These are phyloP conservation scores for Phalacrocorax aristotelis DNA, from an alignment of 2,113 vertebrate species.

Conservation along the genomic window DNA sequence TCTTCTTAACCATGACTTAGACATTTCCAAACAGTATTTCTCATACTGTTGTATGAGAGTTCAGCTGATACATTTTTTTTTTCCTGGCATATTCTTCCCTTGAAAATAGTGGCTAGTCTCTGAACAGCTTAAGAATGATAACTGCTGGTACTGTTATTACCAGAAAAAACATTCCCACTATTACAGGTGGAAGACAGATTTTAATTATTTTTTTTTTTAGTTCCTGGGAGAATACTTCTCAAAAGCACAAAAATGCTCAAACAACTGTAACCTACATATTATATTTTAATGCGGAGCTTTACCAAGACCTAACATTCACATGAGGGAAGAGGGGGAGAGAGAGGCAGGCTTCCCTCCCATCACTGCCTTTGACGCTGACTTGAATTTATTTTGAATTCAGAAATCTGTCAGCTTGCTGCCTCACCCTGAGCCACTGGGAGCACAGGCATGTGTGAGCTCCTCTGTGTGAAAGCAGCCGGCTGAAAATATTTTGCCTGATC, in stretches of 20 bases:
- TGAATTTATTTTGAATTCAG: slow-evolving; percentile 30
- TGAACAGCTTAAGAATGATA: neutral
- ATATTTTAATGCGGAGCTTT: neutral
- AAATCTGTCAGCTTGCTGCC: slow-evolving; percentile 15
- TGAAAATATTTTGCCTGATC: slow-evolving; percentile 58
- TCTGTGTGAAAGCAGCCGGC: slow-evolving; percentile 21
- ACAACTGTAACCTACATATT: neutral
- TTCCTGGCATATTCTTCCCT: neutral
- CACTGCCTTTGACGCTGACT: neutral
- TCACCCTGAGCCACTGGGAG: slow-evolving; percentile 21
- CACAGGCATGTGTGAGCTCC: neutral
- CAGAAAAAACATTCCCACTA: neutral
- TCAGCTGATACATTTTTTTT: neutral
- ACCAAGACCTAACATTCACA: neutral
- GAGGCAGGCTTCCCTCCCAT: neutral
- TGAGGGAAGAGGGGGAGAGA: fast-evolving
- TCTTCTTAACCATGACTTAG: neutral
- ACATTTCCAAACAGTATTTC: neutral
- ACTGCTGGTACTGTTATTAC: neutral
- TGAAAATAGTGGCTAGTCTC: neutral
- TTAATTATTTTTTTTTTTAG: neutral
- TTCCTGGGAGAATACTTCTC: neutral
- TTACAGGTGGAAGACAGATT: neutral
- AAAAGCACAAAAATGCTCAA: neutral
- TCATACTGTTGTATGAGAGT: neutral